Conservation (phyloP, 2,797 vertebrate genomes). For the Sebastes variabilis region DNA sequence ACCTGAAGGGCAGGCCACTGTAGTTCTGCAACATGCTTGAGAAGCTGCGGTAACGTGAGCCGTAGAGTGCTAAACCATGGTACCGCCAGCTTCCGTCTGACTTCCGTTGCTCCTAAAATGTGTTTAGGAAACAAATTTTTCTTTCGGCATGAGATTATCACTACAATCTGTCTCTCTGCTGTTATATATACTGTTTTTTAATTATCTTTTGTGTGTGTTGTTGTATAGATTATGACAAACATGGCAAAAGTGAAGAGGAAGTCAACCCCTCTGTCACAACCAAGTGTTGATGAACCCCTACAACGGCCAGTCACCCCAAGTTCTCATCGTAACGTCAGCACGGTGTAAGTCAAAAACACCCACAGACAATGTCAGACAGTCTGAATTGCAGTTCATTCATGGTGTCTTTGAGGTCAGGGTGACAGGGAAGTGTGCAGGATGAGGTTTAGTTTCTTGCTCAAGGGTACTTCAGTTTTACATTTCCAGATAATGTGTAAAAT, state of each 20-base stretch:
- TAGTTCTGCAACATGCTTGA: no score
- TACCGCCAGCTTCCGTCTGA: no score
- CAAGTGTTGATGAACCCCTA: conserved; percentile 87
- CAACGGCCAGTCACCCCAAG: conserved; percentile 90
- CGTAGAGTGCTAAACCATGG: no score
- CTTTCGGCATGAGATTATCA: background rate
- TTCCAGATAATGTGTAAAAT: background rate
- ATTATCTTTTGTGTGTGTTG: background rate
- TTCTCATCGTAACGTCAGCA: conserved; percentile 77
- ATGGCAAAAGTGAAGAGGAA: conserved; percentile 86
- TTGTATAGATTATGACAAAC: conserved; percentile 93
- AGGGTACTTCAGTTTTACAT: background rate
- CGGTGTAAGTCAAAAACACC: conserved; percentile 61
- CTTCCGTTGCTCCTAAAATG: no score
- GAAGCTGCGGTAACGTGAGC: no score
- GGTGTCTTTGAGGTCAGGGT: background rate
- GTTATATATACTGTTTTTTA: background rate
- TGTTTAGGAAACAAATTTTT: no score
- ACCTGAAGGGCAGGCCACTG: no score
- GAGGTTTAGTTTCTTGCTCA: background rate
- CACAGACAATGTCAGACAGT: background rate
- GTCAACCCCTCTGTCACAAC: conserved; percentile 60
- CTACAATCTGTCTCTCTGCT: background rate
- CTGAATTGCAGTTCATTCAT: background rate
- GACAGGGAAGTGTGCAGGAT: background rate